phyloP scores from a whole-genome alignment of 2,888 invertebrate genomes.

The Sinotaia quadrata region DNA sequence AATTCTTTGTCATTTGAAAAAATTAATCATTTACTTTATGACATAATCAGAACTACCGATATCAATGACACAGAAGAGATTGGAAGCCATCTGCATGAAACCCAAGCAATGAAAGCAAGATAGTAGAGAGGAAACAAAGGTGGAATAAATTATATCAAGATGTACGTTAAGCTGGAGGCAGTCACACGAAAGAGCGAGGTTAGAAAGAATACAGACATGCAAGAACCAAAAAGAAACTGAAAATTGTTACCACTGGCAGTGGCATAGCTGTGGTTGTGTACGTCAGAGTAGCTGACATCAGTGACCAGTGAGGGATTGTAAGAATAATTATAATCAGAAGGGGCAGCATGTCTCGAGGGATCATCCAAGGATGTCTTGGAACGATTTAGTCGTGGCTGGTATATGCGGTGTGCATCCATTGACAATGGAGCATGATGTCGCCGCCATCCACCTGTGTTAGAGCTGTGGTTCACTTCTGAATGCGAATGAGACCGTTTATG shows the following conservation, averaged over 20 bases:
- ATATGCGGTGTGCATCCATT: neutral
- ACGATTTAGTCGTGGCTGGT: conserved; percentile 18
- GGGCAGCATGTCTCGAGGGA: conserved; percentile 10
- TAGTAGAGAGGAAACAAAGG: neutral
- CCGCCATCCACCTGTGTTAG: conserved; percentile 14
- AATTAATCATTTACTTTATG: too few species aligned
- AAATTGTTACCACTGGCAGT: conserved; percentile 25
- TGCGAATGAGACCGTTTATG: conserved; percentile 7
- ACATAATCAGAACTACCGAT: too few species aligned
- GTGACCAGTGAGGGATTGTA: conserved; percentile 15
- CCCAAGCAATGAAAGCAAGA: neutral
- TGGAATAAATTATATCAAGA: neutral
- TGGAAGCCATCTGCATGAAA: conserved; percentile 1
- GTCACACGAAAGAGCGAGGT: neutral
- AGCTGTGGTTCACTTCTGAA: conserved; percentile 13
- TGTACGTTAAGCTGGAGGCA: conserved; percentile 11
- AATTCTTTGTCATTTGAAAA: too few species aligned
- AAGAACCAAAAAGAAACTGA: neutral
- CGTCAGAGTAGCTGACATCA: conserved; percentile 28
- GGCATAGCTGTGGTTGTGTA: conserved; percentile 27
- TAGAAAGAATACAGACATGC: conserved; percentile 3
- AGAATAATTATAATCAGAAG: conserved; percentile 8
- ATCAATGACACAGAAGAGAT: too few species aligned
- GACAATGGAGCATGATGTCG: conserved; percentile 1
- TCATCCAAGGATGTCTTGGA: conserved; percentile 4